A percentile compares a stretch with the other conserved stretches of the same genome.
phyloP scores from a whole-genome alignment of 2,888 invertebrate genomes.

The Galerucella calmariensis region DNA sequence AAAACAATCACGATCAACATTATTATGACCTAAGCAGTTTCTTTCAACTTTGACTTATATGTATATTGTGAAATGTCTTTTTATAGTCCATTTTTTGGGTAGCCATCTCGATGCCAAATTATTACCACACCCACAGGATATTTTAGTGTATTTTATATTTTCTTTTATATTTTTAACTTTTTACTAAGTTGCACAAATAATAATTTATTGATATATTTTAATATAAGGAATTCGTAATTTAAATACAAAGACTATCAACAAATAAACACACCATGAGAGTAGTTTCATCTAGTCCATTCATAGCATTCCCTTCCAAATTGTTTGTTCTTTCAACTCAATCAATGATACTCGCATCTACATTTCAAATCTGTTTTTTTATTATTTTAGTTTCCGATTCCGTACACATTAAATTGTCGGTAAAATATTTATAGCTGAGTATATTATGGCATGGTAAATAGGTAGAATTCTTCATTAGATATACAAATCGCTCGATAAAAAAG shows the following conservation, averaged over 20 bases:
- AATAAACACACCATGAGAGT: neutral
- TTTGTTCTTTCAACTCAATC: too few relatives aligned
- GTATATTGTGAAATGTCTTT: constrained; percentile 17
- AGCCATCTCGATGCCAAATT: constrained; percentile 44
- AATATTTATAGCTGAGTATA: too few relatives aligned
- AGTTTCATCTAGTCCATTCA: neutral
- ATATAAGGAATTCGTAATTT: neutral
- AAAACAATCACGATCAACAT: neutral
- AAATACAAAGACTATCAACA: neutral
- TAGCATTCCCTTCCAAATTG: too few relatives aligned
- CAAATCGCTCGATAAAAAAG: too few relatives aligned
- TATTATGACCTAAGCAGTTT: neutral
- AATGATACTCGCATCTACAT: too few relatives aligned
- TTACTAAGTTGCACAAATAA: constrained; percentile 26
- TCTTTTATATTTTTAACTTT: constrained; percentile 2
- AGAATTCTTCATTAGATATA: too few relatives aligned
- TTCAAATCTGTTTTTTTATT: too few relatives aligned
- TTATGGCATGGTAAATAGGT: too few relatives aligned
- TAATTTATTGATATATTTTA: constrained; percentile 5
- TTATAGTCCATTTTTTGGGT: constrained; percentile 22
- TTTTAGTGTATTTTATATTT: constrained; percentile 17
- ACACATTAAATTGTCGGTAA: too few relatives aligned
- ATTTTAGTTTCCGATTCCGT: too few relatives aligned
- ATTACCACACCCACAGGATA: constrained; percentile 38
- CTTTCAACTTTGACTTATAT: neutral